phyloP scores from a whole-genome alignment of 2,113 vertebrate genomes.

The Oreochromis niloticus region DNA sequence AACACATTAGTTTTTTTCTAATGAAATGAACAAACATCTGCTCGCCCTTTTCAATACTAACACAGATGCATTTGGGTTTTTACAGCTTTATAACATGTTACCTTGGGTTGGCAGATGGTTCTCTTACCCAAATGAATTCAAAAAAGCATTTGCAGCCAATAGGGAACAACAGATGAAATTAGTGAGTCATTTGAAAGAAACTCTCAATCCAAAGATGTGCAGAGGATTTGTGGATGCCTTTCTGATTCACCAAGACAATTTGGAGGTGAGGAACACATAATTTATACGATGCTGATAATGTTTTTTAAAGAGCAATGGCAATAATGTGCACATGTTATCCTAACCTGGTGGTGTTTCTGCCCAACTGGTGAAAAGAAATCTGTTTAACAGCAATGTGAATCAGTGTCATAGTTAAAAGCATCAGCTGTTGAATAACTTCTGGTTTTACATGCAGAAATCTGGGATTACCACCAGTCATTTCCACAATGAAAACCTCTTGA shows the following conservation, averaged over 20 bases:
- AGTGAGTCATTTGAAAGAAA: background rate
- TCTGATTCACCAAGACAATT: background rate
- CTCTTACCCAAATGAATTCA: background rate
- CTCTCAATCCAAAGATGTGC: slow-evolving; percentile 17
- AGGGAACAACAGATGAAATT: background rate
- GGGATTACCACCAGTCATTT: slow-evolving; percentile 11
- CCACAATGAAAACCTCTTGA: slow-evolving; percentile 27
- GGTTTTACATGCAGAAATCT: background rate
- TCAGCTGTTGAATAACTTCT: background rate
- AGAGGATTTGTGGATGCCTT: slow-evolving; percentile 34
- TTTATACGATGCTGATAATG: background rate
- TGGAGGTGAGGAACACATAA: background rate
- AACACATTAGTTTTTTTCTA: background rate
- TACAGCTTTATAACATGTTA: slow-evolving; percentile 18
- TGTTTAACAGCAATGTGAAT: background rate
- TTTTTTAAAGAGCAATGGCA: background rate
- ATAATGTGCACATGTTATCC: rapidly evolving
- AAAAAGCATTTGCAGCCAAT: rapidly evolving
- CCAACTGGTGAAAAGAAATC: background rate
- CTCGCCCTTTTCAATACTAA: background rate
- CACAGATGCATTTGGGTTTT: background rate
- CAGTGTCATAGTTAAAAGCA: background rate
- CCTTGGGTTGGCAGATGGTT: background rate
- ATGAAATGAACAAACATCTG: background rate
- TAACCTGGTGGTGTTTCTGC: background rate